These are phyloP conservation scores for Desmodus rotundus DNA, from an alignment of 2,113 vertebrate genomes.

Conservation along the genomic window DNA sequence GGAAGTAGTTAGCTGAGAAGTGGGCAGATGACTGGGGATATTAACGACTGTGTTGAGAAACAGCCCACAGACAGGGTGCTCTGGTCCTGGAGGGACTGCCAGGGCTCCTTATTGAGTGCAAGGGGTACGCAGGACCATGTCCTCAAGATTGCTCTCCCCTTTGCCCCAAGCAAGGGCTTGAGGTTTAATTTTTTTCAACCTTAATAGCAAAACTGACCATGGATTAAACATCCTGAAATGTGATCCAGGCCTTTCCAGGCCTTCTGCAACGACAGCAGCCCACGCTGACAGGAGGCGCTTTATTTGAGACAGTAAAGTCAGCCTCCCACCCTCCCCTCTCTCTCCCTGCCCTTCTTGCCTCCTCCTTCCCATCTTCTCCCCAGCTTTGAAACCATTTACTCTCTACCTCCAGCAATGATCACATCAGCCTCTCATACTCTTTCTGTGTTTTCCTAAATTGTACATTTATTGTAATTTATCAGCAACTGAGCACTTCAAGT, in stretches of 20 bases:
- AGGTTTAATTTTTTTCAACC: too few species aligned
- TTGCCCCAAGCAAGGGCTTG: background rate
- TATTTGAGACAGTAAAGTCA: background rate
- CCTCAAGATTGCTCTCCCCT: background rate
- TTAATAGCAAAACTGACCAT: too few species aligned
- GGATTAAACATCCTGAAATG: background rate
- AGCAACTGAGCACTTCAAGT: background rate
- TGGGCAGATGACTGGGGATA: background rate
- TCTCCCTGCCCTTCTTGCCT: background rate
- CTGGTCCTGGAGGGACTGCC: background rate
- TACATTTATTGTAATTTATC: rapidly evolving
- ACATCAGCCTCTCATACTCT: rapidly evolving
- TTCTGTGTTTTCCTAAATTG: too few species aligned
- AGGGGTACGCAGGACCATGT: rapidly evolving
- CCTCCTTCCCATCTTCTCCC: background rate
- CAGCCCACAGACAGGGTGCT: rapidly evolving
- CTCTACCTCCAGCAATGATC: rapidly evolving
- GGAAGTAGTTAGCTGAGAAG: too few species aligned
- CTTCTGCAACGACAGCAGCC: background rate
- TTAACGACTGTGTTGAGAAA: rapidly evolving
- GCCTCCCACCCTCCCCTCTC: background rate
- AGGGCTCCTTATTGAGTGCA: rapidly evolving
- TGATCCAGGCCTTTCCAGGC: too few species aligned
- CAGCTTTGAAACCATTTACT: rapidly evolving
- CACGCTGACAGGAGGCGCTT: rapidly evolving